Evolutionary conservation across 2,113 vertebrate species (phyloP), one percentile per base, ranked within the genome.

Genomic region (Psittacula cyanocephala): DNA sequence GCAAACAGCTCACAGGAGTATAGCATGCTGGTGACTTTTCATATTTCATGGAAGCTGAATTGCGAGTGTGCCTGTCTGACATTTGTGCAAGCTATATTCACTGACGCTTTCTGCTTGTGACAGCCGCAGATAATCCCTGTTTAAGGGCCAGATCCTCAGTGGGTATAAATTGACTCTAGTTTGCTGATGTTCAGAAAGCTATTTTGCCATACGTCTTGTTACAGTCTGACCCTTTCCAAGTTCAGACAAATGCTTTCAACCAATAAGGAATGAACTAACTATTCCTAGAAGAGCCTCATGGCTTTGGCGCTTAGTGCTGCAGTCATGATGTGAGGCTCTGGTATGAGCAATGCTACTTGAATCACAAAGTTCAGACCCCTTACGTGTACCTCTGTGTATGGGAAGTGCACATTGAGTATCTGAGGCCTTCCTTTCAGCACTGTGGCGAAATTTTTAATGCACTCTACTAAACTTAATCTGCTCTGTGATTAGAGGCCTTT

Each of bases 121-220:
- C 63, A 81, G 81, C 75, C 71, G 18, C 35, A 62, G 84, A 67
- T 77, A 86, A 93, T 92, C 67, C 91, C 75, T 52, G 80, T 84
- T 97, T 82, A 88, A 79, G 72, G 78, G 65, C 82, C 57, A 63
- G 82, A 93, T 91, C 68, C 69, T 92, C 68, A 50, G 59, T 39
- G 89, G 57, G 52, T 88, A 43, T 88, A 79, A 91, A 95, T 6
- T 79, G 78, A 72, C 43, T 69, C 29, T 63, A 72, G 72, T 35
- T 62, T 71, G 52, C 72, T 92, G 68, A 55, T 0, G 0, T 88
- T 96, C 52, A 72, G n/a, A 89, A 86, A 82, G 27, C 52, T 50
- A 7, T 63, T 92, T 86, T 91, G 39, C 2, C 17, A 13, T 46
- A 70, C 18, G 47, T 71, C 65, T 44, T 57, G 46, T 55, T 75